These are phyloP conservation scores for Serranus cabrilla DNA, from an alignment of 2,797 vertebrate species.

Conservation along the genomic window DNA sequence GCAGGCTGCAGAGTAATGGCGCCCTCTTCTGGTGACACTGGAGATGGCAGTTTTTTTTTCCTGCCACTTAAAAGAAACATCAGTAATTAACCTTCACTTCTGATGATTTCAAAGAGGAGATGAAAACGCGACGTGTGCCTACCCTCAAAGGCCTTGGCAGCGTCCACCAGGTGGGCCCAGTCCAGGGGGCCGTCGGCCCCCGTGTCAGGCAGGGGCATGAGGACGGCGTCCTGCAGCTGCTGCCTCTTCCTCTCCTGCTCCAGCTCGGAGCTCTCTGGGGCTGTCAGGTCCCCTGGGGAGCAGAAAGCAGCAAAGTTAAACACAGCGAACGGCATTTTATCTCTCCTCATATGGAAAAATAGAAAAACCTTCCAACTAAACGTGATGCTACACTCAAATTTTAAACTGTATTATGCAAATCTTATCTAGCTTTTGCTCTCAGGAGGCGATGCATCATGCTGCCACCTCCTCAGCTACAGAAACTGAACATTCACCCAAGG, in stretches of 20 bases:
- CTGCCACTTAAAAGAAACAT: neutral
- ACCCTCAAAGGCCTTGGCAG: slow-evolving; percentile 98
- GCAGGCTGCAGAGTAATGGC: slow-evolving; percentile 1
- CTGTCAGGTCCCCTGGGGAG: slow-evolving; percentile 91
- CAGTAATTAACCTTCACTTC: slow-evolving; percentile 22
- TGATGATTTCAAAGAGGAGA: neutral
- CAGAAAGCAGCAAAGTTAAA: slow-evolving; percentile 12
- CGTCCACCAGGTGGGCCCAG: slow-evolving; percentile 97
- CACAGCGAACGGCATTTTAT: slow-evolving; percentile 6
- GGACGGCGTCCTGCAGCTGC: slow-evolving; percentile 91
- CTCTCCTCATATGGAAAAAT: neutral
- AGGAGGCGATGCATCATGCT: too few relatives aligned
- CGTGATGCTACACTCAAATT: neutral
- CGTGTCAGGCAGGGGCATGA: slow-evolving; percentile 95
- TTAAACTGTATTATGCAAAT: neutral
- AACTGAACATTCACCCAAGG: slow-evolving; percentile 86
- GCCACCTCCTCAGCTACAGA: neutral
- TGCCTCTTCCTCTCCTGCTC: slow-evolving; percentile 90
- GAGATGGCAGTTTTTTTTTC: neutral
- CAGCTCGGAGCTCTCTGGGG: slow-evolving; percentile 90
- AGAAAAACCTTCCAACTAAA: neutral
- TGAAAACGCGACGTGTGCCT: slow-evolving; percentile 23
- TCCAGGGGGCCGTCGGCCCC: slow-evolving; percentile 93
- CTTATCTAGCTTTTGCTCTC: neutral
- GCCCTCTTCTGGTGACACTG: slow-evolving; percentile 56